Conservation (phyloP, 92 coral and sea anemone species). For the Actinernus sp. region DNA sequence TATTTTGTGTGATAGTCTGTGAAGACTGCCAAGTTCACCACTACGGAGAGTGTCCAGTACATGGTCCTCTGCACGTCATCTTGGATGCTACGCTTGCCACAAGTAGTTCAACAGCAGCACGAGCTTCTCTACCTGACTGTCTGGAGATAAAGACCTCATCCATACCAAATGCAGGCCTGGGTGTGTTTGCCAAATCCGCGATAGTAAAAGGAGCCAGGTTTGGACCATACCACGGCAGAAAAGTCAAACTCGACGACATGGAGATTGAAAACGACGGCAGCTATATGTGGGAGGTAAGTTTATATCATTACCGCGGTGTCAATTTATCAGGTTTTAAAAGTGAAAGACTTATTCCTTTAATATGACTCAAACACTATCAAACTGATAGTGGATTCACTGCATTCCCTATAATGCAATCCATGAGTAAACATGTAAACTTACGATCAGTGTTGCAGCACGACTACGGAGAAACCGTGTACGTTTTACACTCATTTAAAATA, state of each 20-base stretch:
- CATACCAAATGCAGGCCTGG: slow-evolving; percentile 81
- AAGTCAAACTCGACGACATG: slow-evolving; percentile 29
- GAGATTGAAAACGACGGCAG: slow-evolving; percentile 57
- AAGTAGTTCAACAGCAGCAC: slow-evolving; percentile 24
- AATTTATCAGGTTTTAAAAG: too few species aligned
- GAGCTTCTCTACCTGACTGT: slow-evolving; percentile 49
- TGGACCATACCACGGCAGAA: slow-evolving; percentile 77
- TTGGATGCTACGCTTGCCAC: slow-evolving; percentile 17
- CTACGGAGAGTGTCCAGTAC: slow-evolving; percentile 76
- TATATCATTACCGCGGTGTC: too few species aligned
- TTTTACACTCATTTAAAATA: too few species aligned
- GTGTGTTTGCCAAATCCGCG: slow-evolving; percentile 56
- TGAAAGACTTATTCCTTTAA: too few species aligned
- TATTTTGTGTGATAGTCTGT: slow-evolving; percentile 61
- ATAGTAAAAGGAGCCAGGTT: slow-evolving; percentile 57
- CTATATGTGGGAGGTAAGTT: slow-evolving; percentile 91
- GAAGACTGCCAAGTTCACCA: slow-evolving; percentile 83
- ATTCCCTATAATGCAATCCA: too few species aligned
- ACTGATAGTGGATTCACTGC: too few species aligned
- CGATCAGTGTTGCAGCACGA: too few species aligned
- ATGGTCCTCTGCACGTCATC: slow-evolving; percentile 61
- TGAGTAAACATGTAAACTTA: too few species aligned
- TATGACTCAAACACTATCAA: too few species aligned
- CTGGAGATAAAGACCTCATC: slow-evolving; percentile 57
- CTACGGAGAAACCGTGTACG: too few species aligned